Evolutionary conservation across 2,888 invertebrate species (phyloP).

Genomic region (Hipparchia sbordonii): DNA sequence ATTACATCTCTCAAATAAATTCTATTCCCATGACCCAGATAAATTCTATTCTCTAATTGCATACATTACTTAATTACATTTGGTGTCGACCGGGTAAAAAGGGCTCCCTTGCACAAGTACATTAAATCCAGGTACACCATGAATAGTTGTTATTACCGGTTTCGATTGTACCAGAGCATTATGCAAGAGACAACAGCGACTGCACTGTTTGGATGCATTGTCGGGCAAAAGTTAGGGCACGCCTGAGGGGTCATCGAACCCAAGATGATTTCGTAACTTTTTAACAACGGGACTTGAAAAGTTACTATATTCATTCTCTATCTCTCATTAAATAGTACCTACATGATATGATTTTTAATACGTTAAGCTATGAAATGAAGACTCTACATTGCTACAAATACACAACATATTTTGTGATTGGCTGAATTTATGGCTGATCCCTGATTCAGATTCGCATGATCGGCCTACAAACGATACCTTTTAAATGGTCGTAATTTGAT

Average conservation of each 20-base stretch:
- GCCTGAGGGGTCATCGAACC: conserved; percentile 35
- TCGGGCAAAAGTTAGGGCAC: conserved; percentile 36
- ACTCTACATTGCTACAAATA: too few relatives aligned
- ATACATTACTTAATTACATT: too few relatives aligned
- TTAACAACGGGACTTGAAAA: conserved; percentile 6
- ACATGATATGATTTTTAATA: not conserved
- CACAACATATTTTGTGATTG: too few relatives aligned
- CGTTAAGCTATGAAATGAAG: too few relatives aligned
- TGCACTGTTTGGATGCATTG: conserved; percentile 28
- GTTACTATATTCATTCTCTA: not conserved
- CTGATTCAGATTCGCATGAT: too few relatives aligned
- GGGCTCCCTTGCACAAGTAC: conserved; percentile 23
- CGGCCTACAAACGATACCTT: too few relatives aligned
- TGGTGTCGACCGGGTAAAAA: not conserved
- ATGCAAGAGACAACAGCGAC: conserved; percentile 24
- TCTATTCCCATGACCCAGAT: too few relatives aligned
- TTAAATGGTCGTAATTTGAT: too few relatives aligned
- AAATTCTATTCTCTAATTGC: too few relatives aligned
- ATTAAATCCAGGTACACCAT: conserved; percentile 19
- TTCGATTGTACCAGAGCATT: conserved; percentile 21
- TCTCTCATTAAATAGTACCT: not conserved
- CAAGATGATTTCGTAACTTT: conserved; percentile 4
- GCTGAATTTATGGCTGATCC: too few relatives aligned
- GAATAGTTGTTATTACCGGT: conserved; percentile 20
- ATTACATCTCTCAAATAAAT: too few relatives aligned